A percentile compares a stretch with the other conserved stretches of the same genome.
These are phyloP conservation scores for Gracilinanus agilis DNA, from an alignment of 2,113 vertebrate genomes.

Conservation along the genomic window DNA sequence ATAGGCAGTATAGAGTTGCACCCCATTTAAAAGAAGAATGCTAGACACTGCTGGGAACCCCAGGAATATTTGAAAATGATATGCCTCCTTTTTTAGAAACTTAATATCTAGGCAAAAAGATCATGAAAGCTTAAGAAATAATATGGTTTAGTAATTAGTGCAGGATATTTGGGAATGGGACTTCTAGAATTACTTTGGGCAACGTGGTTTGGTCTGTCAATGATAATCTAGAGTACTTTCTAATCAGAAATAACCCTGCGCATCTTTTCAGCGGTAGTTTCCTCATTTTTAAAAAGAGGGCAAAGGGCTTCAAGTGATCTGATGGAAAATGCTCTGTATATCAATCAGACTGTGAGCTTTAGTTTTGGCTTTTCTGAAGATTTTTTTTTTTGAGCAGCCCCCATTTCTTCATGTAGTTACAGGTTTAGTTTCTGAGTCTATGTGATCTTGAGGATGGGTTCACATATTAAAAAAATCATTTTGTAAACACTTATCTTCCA, in stretches of 20 bases:
- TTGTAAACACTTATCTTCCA: too few relatives aligned
- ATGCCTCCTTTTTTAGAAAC: background rate
- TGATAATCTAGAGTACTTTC: background rate
- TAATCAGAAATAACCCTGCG: background rate
- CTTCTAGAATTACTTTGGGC: background rate
- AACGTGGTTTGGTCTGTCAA: background rate
- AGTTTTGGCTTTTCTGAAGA: background rate
- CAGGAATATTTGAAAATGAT: background rate
- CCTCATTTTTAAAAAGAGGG: background rate
- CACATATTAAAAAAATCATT: background rate
- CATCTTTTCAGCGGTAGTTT: background rate
- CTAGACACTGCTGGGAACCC: background rate
- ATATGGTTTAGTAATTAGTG: background rate
- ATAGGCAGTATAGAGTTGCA: rapidly evolving
- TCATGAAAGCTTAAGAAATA: background rate
- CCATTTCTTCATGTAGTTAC: background rate
- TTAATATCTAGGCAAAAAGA: background rate
- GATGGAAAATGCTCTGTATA: background rate
- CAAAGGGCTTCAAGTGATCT: background rate
- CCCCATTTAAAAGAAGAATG: background rate
- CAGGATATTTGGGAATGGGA: background rate
- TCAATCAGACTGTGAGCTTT: background rate
- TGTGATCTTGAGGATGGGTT: background rate
- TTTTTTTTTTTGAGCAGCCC: background rate
- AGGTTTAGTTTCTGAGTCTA: background rate